phyloP scores from a whole-genome alignment of 2,888 invertebrate species.

The Diplazon laetatorius region DNA sequence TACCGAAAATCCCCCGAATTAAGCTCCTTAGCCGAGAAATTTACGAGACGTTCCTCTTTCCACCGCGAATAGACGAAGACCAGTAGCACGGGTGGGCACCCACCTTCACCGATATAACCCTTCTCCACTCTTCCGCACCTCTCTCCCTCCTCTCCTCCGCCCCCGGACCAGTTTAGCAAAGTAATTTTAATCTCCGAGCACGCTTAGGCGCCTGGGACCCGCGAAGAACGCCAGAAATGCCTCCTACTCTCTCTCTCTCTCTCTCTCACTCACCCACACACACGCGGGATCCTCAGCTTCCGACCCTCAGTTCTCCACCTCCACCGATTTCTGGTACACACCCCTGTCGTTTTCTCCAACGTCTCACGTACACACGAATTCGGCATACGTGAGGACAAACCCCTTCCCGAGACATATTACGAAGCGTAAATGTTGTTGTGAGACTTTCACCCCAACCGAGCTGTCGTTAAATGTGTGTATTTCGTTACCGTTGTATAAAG shows the following conservation, averaged over 20 bases:
- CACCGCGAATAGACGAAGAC: conserved; percentile 43
- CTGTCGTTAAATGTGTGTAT: conserved; percentile 19
- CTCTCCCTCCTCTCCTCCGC: conserved; percentile 64
- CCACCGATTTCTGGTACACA: conserved; percentile 30
- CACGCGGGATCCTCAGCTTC: not conserved
- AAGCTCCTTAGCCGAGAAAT: conserved; percentile 82
- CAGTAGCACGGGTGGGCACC: conserved; percentile 33
- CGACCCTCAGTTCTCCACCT: conserved; percentile 25
- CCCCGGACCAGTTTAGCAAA: conserved; percentile 76
- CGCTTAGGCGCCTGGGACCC: conserved; percentile 68
- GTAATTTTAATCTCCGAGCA: conserved; percentile 81
- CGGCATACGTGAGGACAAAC: conserved; percentile 28
- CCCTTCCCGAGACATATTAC: conserved; percentile 34
- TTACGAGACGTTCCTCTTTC: conserved; percentile 77
- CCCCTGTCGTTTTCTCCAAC: conserved; percentile 25
- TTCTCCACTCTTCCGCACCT: conserved; percentile 66
- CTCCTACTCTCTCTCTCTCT: not conserved
- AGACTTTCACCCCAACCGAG: too few species aligned
- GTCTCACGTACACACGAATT: conserved; percentile 20
- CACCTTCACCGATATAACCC: conserved; percentile 29
- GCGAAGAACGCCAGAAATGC: conserved; percentile 45
- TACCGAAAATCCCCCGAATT: conserved; percentile 82
- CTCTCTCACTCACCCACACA: conserved; percentile 9
- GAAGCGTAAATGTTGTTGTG: not conserved
- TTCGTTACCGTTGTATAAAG: conserved; percentile 10